Base-by-base conservation (phyloP, 2,113 vertebrate species). In the Xenus cinereus region DNA sequence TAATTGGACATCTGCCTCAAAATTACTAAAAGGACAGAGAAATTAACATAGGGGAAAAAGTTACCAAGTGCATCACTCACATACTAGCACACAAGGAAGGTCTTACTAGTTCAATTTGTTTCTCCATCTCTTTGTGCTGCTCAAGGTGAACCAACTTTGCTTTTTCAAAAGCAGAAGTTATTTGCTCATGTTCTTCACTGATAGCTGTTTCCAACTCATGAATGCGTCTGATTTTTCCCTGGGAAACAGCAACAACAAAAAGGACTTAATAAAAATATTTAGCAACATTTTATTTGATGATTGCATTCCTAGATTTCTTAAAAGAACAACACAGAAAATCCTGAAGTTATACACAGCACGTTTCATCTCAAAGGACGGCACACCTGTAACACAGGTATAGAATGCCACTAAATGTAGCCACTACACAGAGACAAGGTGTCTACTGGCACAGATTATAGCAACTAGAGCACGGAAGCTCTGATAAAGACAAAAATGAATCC, bases 71-170 rank as follows among this genome's bases (percentile, higher is more conserved):
- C 11, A 84, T 60, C 28, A 79, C 6, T 63, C 63, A 51, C 26
- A 54, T 15, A 20, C 9, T 45, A 67, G 32, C 56, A 76, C 24
- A 81, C 4, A 7, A 60, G 9, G n/a, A 85, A 68, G 24, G 35
- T 85, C 97, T 98, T 97, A 99, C 99, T 97, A 98, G 94, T 94
- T 99, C 98, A 87, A 98, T 98, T 92, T 98, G 97, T 81, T 98
- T 98, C 96, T 99, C 98, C 95, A 99, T 98, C 78, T 99, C 98
- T 77, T 97, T 98, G 74, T 98, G 97, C 50, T 99, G 98, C 67
- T 99, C 98, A 72, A 98, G 91, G 32, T 99, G 98, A 84, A 98
- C 73, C 46, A 98, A 97, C 91, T 98, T 98, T 56, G 97, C 97
- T 96, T 98, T 98, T 91, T 99, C 99, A 96, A 99, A 93, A 76